Base-by-base conservation (phyloP, 2,797 vertebrate species). In the Artibeus lituratus region DNA sequence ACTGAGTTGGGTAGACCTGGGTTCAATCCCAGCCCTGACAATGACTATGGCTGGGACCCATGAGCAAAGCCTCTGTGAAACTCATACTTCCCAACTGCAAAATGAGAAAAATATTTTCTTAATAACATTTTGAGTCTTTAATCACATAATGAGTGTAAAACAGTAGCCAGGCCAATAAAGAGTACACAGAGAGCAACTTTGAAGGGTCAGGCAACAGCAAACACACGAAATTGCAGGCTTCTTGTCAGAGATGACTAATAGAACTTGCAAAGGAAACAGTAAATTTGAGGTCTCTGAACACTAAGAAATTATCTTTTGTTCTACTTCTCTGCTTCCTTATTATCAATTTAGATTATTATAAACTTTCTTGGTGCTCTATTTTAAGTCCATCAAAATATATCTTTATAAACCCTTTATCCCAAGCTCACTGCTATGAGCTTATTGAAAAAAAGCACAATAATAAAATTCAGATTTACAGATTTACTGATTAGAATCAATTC, bases 341-440 rank as follows among this genome's bases (percentile, higher is more conserved):
- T 95, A 86, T 90, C 84, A 89, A 77, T 92, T 96, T 73, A 84
- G 82, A 96, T 92, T 95, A 86, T 86, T 88, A 78, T 94, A 89
- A 85, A 88, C 5, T 83, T 89, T 62, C 70, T 51, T 77, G 2
- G 32, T 93, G 29, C 44, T 93, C 95, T 92, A 81, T 32, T 69
- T 91, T 55, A 78, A 95, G 69, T 88, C 55, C 67, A 74, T 96
- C 81, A 91, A 96, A 72, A 94, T 53, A 57, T 49, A 44, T 44
- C 62, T 55, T 77, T 57, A 39, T 44, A 96, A 92, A 89, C 18
- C 26, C 21, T 92, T 39, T 67, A 65, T 90, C 72, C 53, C 81
- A 96, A 81, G 73, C n/a, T 94, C 83, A 55, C 14, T 26, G 69
- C 47, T n/a, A 22, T n/a, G 47, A 22, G 83, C 49, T 84, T 93